These are phyloP conservation scores for Chrysolina oricalcia DNA, from an alignment of 2,888 invertebrate genomes.

Conservation along the genomic window DNA sequence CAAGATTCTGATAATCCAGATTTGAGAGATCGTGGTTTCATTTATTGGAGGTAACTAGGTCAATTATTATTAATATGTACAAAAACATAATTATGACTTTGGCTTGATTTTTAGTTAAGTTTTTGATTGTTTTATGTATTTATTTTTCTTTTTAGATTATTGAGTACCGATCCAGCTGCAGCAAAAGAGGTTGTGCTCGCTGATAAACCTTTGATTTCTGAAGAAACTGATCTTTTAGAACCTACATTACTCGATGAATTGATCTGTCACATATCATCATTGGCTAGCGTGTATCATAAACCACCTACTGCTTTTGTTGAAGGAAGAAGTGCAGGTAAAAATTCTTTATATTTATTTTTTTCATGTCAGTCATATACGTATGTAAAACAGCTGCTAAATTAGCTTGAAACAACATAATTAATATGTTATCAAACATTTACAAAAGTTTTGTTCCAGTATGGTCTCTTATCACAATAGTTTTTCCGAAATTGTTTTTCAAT, in stretches of 20 bases:
- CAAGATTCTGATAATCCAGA: conserved; percentile 99
- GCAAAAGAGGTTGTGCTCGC: conserved; percentile 99
- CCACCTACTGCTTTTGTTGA: conserved; percentile 99
- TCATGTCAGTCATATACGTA: background rate
- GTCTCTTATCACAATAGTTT: too few species aligned
- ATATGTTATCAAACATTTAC: too few species aligned
- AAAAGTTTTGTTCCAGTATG: too few species aligned
- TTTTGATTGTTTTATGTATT: background rate
- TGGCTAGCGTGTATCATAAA: conserved; percentile 98
- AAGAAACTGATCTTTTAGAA: conserved; percentile 98
- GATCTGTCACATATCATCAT: conserved; percentile 97
- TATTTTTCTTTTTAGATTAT: conserved; percentile 71
- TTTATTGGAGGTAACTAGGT: conserved; percentile 89
- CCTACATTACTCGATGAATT: conserved; percentile 98
- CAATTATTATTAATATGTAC: background rate
- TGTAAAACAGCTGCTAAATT: too few species aligned
- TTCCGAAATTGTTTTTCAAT: too few species aligned
- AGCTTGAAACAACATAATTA: too few species aligned
- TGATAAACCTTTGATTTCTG: conserved; percentile 98
- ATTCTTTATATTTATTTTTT: background rate
- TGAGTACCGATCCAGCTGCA: conserved; percentile 99
- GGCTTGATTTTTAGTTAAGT: background rate
- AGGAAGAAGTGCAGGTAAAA: conserved; percentile 76
- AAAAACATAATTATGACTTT: background rate
- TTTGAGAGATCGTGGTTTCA: conserved; percentile 97